Conservation (phyloP, 2,797 vertebrate species). For the Fundulus diaphanus region DNA sequence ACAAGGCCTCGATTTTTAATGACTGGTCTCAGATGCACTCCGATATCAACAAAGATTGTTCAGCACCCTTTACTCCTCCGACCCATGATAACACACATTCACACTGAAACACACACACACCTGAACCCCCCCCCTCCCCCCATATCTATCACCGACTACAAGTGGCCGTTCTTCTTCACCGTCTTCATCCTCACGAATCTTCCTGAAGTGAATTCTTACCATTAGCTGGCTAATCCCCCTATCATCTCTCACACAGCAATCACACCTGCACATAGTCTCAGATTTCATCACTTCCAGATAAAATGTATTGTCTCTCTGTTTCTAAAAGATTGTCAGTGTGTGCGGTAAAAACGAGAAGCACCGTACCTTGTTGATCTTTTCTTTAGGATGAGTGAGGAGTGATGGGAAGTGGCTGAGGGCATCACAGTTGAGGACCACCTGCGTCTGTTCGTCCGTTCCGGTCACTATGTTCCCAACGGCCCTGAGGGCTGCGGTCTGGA, state of each 20-base stretch:
- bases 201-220: conserved; percentile 18
- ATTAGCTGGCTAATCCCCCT: conserved; percentile 11
- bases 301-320: not conserved
- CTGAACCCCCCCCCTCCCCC: not conserved
- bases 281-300: conserved; percentile 90
- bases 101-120: conserved; percentile 29
- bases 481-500: conserved; percentile 93
- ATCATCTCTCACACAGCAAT: conserved; percentile 44
- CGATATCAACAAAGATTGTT: conserved; percentile 86
- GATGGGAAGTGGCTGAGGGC: conserved; percentile 96
- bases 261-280: conserved; percentile 80
- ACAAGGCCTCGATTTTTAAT: conserved; percentile 69
- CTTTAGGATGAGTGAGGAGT: conserved; percentile 97
- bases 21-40: conserved; percentile 98
- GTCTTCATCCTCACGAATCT: conserved; percentile 41
- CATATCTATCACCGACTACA: conserved; percentile 13
- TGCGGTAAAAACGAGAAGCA: not conserved
- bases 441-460: conserved; percentile 98
- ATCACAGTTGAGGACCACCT: conserved; percentile 98
- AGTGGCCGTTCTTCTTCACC: conserved; percentile 39
- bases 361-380: conserved; percentile 99
- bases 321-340: not conserved
- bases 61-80: conserved; percentile 84
- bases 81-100: conserved; percentile 59
- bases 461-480: conserved; percentile 99